These are phyloP conservation scores for Phalangium opilio DNA, from an alignment of 2,888 invertebrate genomes.

Conservation along the genomic window DNA sequence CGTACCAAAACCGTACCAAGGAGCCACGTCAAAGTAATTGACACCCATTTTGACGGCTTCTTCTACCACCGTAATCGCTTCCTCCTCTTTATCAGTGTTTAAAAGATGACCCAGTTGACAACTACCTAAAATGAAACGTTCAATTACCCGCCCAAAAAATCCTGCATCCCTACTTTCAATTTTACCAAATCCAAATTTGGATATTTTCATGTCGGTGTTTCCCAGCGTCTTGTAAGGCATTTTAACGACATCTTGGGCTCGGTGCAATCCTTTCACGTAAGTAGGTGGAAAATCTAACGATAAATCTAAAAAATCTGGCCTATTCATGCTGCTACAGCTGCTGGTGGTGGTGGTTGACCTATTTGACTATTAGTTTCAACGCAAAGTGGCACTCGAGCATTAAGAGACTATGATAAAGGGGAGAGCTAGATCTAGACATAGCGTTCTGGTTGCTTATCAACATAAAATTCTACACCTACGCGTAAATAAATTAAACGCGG, in stretches of 20 bases:
- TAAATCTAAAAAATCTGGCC: too few relatives aligned
- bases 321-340: too few relatives aligned
- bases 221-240: conserved; percentile 63
- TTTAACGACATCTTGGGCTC: conserved; percentile 25
- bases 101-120: conserved; percentile 5
- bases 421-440: too few relatives aligned
- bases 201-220: conserved; percentile 42
- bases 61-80: conserved; percentile 50
- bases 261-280: background rate
- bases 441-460: too few relatives aligned
- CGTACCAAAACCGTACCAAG: conserved; percentile 69
- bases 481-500: too few relatives aligned
- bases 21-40: conserved; percentile 83
- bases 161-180: conserved; percentile 31
- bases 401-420: too few relatives aligned
- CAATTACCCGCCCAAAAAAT: too few relatives aligned
- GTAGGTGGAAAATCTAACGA: background rate
- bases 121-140: conserved; percentile 4
- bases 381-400: too few relatives aligned
- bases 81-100: conserved; percentile 38
- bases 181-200: conserved; percentile 28
- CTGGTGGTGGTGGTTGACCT: too few relatives aligned
- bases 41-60: conserved; percentile 59
- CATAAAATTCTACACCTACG: too few relatives aligned
- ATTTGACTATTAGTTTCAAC: too few relatives aligned